phyloP scores from a whole-genome alignment of 2,113 vertebrate species.

The Scortum barcoo region DNA sequence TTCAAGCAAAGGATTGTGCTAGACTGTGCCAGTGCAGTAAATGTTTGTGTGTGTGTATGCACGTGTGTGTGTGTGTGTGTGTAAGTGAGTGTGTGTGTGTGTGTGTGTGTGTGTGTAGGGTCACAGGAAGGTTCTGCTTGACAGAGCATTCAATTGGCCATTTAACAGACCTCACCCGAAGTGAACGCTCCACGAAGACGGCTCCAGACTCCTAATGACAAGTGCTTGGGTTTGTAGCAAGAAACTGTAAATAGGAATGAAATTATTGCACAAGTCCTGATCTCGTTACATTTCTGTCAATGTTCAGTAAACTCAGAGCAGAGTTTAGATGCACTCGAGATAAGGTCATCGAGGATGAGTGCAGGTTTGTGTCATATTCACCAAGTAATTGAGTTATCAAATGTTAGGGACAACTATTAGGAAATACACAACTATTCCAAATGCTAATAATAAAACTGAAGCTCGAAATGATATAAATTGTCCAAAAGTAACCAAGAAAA shows the following conservation, averaged over 20 bases:
- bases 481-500: not conserved
- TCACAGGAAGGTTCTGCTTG: slow-evolving; percentile 82
- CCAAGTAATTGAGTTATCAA: not conserved
- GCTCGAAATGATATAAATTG: not conserved
- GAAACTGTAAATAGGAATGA: slow-evolving; percentile 22
- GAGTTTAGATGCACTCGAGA: not conserved
- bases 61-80: slow-evolving; percentile 11
- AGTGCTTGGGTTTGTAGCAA: slow-evolving; percentile 54
- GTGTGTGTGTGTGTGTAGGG: slow-evolving; percentile 59
- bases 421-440: not conserved
- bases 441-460: not conserved
- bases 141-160: slow-evolving; percentile 81
- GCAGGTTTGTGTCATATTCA: not conserved
- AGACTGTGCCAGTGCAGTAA: slow-evolving; percentile 63
- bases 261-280: not conserved
- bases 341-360: not conserved
- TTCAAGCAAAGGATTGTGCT: slow-evolving; percentile 72
- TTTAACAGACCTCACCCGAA: slow-evolving; percentile 80
- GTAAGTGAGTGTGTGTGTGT: slow-evolving; percentile 49
- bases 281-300: not conserved
- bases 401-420: not conserved
- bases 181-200: slow-evolving; percentile 50
- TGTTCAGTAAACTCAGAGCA: not conserved
- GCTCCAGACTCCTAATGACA: slow-evolving; percentile 58
- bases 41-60: slow-evolving; percentile 42